Base-by-base conservation (phyloP, 2,113 vertebrate genomes). In the Centropus bengalensis region DNA sequence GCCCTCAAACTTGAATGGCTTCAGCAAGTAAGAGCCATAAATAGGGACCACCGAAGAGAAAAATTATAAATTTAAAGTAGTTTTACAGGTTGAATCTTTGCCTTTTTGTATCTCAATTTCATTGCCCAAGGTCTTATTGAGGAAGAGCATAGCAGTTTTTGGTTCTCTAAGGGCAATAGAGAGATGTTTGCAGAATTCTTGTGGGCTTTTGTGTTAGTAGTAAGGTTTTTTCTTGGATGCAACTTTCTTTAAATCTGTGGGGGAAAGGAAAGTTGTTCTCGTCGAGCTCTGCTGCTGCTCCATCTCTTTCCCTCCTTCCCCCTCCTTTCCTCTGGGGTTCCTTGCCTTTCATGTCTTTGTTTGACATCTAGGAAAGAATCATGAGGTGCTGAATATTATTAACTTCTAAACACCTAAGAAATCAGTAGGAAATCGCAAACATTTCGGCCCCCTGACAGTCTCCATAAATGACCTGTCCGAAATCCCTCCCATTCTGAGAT, bases 381-480 rank as follows among this genome's bases (percentile, higher is more conserved):
- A 98, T 98, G 98, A 98, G 97, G 98, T 98, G 98, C 88, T 93
- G 97, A 97, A 95, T 96, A 97, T 97, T 98, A 98, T 98, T 98
- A 98, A 98, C 97, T 98, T 97, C 96, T 97, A 98, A 97, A 98
- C 97, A 98, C 98, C 98, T 97, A 95, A 88, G 97, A 97, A 98
- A 98, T 98, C 98, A 97, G 98, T 97, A 97, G 97, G 97, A 96
- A 96, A 97, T 97, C 92, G 40, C 97, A 97, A 98, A 97, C 96
- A 96, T 88, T 96, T 96, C 13, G 82, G 8, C 94, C 93, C 96
- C 97, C 97, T 95, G 71, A 97, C 96, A 91, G 95, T 95, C 97
- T 98, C 90, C 6, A 16, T 97, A 96, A 95, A 93, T 80, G 96
- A 96, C 96, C 96, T 94, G 95, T 97, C 97, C 96, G 14, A 82